phyloP scores from a whole-genome alignment of 2,888 invertebrate genomes.

The Pollenia amentaria region DNA sequence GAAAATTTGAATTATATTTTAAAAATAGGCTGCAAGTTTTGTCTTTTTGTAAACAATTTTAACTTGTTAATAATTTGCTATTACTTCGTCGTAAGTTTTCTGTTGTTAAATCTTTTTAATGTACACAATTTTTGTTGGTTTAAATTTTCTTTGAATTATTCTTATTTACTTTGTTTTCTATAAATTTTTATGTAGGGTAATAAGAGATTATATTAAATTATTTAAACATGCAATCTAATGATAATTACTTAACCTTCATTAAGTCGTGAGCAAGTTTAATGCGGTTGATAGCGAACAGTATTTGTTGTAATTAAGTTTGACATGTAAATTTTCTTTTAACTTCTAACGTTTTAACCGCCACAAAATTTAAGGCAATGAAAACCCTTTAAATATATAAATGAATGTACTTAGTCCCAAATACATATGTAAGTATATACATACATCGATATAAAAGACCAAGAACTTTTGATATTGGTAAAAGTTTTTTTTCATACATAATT shows the following conservation, averaged over 20 bases:
- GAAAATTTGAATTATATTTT: too few species aligned
- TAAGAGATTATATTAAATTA: slow-evolving; percentile 36
- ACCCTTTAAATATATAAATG: not conserved
- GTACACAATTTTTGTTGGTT: slow-evolving; percentile 7
- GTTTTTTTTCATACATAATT: too few species aligned
- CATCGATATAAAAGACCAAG: too few species aligned
- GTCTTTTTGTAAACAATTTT: slow-evolving; percentile 12
- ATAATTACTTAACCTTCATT: slow-evolving; percentile 56
- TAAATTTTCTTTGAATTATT: slow-evolving; percentile 33
- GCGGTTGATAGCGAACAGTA: slow-evolving; percentile 15
- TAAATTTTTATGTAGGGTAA: slow-evolving; percentile 23
- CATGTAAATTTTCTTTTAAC: slow-evolving; percentile 19
- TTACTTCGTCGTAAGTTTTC: slow-evolving; percentile 1
- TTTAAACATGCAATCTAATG: slow-evolving; percentile 56
- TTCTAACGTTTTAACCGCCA: slow-evolving; percentile 12
- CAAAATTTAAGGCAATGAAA: slow-evolving; percentile 11
- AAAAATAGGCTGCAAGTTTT: too few species aligned
- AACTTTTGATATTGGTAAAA: too few species aligned
- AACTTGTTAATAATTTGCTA: slow-evolving; percentile 4
- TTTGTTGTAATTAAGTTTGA: slow-evolving; percentile 27
- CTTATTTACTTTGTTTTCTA: slow-evolving; percentile 2
- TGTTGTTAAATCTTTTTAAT: slow-evolving; percentile 19
- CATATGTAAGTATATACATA: too few species aligned
- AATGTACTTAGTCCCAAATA: too few species aligned
- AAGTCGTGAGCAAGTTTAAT: not conserved